A percentile compares a stretch with the other conserved stretches of the same genome.
Conservation (phyloP, 2,797 vertebrate genomes). For the Coregonus suidteri region DNA sequence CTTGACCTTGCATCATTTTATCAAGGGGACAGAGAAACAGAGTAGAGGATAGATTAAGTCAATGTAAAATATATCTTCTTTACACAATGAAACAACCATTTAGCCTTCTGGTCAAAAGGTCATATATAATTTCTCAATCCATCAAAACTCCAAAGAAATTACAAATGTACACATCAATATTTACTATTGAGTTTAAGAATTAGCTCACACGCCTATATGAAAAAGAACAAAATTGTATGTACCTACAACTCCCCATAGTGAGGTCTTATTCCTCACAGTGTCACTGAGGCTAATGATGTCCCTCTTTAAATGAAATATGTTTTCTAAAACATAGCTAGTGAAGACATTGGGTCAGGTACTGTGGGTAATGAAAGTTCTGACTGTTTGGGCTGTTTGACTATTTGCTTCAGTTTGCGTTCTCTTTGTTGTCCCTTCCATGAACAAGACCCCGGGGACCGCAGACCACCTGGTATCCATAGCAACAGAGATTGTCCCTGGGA, state of each 20-base stretch:
- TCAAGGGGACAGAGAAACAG: background rate
- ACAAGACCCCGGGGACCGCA: slow-evolving; percentile 41
- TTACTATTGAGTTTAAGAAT: background rate
- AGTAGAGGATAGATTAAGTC: no score
- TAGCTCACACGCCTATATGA: no score
- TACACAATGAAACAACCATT: background rate
- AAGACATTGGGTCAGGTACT: background rate
- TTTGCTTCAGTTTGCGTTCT: slow-evolving; percentile 9
- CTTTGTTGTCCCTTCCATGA: slow-evolving; percentile 1
- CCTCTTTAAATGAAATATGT: background rate
- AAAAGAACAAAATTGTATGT: background rate
- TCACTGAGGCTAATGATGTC: background rate
- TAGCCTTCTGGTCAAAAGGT: background rate
- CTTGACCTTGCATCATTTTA: background rate
- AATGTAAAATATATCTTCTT: background rate
- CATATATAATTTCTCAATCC: background rate
- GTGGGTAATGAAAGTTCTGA: background rate
- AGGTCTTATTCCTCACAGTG: background rate
- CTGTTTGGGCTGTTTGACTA: background rate
- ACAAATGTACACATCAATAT: background rate
- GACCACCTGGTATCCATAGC: slow-evolving; percentile 71
- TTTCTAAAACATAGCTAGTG: background rate
- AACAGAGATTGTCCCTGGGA: slow-evolving; percentile 51
- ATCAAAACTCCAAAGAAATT: background rate
- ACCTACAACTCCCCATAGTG: background rate